Percentiles rank a stretch among this genome's conserved stretches.
Evolutionary conservation across 1,140 invertebrate genomes (phyloP).

Genomic region (Drosophila tropicalis): DNA sequence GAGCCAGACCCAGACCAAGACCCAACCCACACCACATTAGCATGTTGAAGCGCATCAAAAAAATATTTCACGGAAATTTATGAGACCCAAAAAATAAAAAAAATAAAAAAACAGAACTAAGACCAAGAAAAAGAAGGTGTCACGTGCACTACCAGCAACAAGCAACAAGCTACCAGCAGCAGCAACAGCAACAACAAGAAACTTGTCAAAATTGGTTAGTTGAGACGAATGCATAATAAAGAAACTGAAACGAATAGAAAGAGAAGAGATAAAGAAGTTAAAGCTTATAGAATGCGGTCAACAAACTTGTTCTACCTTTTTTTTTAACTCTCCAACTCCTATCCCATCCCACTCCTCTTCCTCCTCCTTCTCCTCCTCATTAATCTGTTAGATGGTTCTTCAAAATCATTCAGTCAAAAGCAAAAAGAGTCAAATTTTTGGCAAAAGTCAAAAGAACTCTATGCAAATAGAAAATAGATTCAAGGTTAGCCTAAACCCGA

Average conservation of each 20-base stretch:
- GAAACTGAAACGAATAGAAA: constrained; percentile 31
- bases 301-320: constrained; percentile 66
- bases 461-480: not conserved
- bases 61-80: constrained; percentile 80
- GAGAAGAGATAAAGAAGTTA: constrained; percentile 64
- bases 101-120: constrained; percentile 36
- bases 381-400: not conserved
- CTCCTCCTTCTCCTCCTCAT: not conserved
- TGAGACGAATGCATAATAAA: constrained; percentile 68
- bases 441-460: not conserved
- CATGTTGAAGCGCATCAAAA: constrained; percentile 64
- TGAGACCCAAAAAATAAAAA: constrained; percentile 38
- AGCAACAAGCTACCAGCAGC: constrained; percentile 11
- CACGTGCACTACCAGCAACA: constrained; percentile 60
- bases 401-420: not conserved
- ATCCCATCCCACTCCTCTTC: not conserved
- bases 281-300: constrained; percentile 74
- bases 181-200: constrained; percentile 15
- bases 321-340: not conserved
- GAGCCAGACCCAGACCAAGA: constrained; percentile 18
- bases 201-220: constrained; percentile 66
- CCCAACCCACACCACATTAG: constrained; percentile 57
- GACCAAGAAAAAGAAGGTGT: constrained; percentile 55
- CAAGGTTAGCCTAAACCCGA: no score
- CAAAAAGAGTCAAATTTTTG: not conserved